Evolutionary conservation across 1,140 invertebrate species (phyloP).

Genomic region (Drosophila varians): DNA sequence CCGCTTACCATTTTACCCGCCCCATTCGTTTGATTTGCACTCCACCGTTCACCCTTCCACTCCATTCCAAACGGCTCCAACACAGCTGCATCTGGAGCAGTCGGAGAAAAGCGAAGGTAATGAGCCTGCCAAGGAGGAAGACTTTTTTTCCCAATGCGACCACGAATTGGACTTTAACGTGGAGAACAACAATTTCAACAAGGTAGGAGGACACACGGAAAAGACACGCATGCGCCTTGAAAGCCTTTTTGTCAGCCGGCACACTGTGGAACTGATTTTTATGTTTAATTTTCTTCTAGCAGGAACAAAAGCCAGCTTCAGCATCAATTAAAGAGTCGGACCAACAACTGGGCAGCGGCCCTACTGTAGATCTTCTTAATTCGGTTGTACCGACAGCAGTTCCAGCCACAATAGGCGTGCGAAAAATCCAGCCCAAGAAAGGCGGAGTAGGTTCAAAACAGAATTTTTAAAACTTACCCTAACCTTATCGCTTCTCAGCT

Average conservation of each 20-base stretch:
- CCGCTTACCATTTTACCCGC: conserved; percentile 10
- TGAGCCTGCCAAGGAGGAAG: conserved; percentile 86
- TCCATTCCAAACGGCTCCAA: conserved; percentile 1
- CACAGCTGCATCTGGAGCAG: conserved; percentile 87
- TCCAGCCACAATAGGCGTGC: conserved; percentile 86
- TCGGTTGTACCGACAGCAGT: conserved; percentile 49
- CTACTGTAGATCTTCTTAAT: conserved; percentile 83
- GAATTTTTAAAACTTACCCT: background rate
- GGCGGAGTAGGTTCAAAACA: conserved; percentile 85
- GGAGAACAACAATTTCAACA: conserved; percentile 64
- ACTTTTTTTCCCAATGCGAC: conserved; percentile 93
- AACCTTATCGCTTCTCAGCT: conserved; percentile 82
- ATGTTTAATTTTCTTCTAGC: conserved; percentile 24
- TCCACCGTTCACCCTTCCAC: background rate
- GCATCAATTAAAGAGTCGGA: conserved; percentile 24
- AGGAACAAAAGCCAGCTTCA: conserved; percentile 53
- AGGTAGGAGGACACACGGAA: conserved; percentile 25
- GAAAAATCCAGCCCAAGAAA: conserved; percentile 88
- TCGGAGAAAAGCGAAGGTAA: conserved; percentile 83
- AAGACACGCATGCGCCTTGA: conserved; percentile 24
- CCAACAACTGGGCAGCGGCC: conserved; percentile 57
- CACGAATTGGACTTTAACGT: conserved; percentile 66
- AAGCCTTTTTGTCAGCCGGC: conserved; percentile 4
- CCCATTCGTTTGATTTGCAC: background rate
- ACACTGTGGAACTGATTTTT: background rate